phyloP scores from a whole-genome alignment of 2,797 vertebrate species.

The Neoniphon sammara region DNA sequence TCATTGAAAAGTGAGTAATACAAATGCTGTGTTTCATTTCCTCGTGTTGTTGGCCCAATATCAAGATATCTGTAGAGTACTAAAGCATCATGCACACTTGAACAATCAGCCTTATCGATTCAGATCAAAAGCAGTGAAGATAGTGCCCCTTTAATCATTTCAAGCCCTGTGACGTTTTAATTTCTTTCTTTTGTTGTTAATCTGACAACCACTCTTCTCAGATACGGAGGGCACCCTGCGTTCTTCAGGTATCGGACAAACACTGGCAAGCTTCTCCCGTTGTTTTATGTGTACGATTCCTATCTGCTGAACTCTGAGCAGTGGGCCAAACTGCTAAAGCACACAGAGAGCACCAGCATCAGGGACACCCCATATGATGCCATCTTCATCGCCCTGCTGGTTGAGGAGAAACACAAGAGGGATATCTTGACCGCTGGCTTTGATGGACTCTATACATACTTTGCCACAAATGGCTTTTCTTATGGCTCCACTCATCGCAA shows the following conservation, averaged over 20 bases:
- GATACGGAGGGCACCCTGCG: constrained; percentile 93
- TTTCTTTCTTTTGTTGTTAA: constrained; percentile 15
- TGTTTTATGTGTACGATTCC: constrained; percentile 98
- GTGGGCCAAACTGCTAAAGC: constrained; percentile 91
- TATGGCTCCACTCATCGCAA: constrained; percentile 94
- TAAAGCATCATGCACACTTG: neutral
- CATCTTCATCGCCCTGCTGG: constrained; percentile 92
- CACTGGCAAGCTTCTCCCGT: constrained; percentile 87
- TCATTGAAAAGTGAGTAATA: constrained; percentile 90
- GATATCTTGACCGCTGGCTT: constrained; percentile 92
- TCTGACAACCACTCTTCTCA: constrained; percentile 72
- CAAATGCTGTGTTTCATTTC: neutral
- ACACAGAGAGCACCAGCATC: constrained; percentile 86
- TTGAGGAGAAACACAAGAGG: constrained; percentile 92
- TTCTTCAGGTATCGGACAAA: constrained; percentile 92
- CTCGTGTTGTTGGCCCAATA: constrained; percentile 14
- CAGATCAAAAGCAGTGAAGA: neutral
- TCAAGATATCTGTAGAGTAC: neutral
- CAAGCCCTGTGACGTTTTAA: constrained; percentile 21
- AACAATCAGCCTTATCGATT: neutral
- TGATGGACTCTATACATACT: constrained; percentile 96
- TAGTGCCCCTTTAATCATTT: neutral
- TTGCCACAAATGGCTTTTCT: constrained; percentile 97
- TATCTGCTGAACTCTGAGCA: constrained; percentile 91
- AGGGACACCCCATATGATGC: constrained; percentile 91